Percentiles rank a stretch among this genome's conserved stretches.
These are phyloP conservation scores for Furcula furcula DNA, from an alignment of 2,888 invertebrate species.

Conservation along the genomic window DNA sequence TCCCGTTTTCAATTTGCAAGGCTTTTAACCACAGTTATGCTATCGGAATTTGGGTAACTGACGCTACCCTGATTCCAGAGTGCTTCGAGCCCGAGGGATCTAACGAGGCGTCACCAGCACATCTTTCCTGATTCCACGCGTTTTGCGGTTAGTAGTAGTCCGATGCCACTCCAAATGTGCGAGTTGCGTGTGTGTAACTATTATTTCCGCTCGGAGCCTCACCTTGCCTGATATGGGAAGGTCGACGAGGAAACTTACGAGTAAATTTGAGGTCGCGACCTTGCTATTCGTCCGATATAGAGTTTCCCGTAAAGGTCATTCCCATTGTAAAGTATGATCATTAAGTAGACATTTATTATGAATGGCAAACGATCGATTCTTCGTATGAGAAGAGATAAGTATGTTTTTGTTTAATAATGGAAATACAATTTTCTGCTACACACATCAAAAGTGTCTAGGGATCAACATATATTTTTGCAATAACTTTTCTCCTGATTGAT, in stretches of 20 bases:
- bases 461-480: no score
- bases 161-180: constrained; percentile 40
- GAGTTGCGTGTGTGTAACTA: constrained; percentile 59
- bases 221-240: constrained; percentile 58
- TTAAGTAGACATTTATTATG: no score
- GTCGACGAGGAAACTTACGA: constrained; percentile 51
- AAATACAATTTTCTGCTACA: no score
- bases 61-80: not conserved
- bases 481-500: no score
- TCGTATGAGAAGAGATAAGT: no score
- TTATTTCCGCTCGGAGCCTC: constrained; percentile 58
- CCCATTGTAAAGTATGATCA: no score
- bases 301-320: constrained; percentile 21
- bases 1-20: not conserved
- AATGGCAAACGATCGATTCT: no score
- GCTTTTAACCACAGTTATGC: not conserved
- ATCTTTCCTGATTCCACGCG: constrained; percentile 36
- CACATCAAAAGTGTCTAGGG: no score
- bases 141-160: constrained; percentile 19
- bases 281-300: constrained; percentile 33
- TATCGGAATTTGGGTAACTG: not conserved
- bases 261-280: constrained; percentile 48
- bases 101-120: constrained; percentile 5
- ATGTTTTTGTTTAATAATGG: no score
- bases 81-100: not conserved